Percentiles rank a stretch among this genome's conserved stretches.
phyloP scores from a whole-genome alignment of 2,797 vertebrate genomes.

The Urosaurus nigricauda region DNA sequence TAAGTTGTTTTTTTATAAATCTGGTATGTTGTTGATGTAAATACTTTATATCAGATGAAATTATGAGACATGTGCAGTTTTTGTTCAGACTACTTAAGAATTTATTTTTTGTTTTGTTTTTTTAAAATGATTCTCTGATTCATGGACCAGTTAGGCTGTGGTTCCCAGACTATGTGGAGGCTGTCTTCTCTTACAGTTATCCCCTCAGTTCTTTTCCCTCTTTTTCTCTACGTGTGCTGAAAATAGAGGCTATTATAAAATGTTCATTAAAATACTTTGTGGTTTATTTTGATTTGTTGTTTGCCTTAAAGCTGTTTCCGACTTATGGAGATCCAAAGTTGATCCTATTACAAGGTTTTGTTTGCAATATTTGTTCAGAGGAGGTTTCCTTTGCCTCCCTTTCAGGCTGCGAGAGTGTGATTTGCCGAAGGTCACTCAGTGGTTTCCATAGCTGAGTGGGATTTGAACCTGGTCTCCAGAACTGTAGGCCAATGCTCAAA shows the following conservation, averaged over 20 bases:
- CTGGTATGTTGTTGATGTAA: background rate
- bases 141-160: background rate
- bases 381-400: too few relatives aligned
- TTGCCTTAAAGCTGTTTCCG: too few relatives aligned
- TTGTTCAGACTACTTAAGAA: background rate
- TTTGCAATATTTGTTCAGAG: too few relatives aligned
- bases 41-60: background rate
- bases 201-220: background rate
- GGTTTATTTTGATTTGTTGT: background rate
- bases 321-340: too few relatives aligned
- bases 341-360: too few relatives aligned
- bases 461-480: too few relatives aligned
- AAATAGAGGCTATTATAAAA: background rate
- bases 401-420: too few relatives aligned
- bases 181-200: background rate
- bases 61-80: background rate
- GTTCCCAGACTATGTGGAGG: background rate
- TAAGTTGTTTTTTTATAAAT: conserved; percentile 17
- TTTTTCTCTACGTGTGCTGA: background rate
- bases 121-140: background rate
- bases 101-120: background rate
- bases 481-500: too few relatives aligned
- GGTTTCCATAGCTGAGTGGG: too few relatives aligned
- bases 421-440: too few relatives aligned
- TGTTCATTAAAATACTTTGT: background rate